These are phyloP conservation scores for Notoglanidium macrostoma DNA, from an alignment of 2,797 vertebrate species.

Conservation along the genomic window DNA sequence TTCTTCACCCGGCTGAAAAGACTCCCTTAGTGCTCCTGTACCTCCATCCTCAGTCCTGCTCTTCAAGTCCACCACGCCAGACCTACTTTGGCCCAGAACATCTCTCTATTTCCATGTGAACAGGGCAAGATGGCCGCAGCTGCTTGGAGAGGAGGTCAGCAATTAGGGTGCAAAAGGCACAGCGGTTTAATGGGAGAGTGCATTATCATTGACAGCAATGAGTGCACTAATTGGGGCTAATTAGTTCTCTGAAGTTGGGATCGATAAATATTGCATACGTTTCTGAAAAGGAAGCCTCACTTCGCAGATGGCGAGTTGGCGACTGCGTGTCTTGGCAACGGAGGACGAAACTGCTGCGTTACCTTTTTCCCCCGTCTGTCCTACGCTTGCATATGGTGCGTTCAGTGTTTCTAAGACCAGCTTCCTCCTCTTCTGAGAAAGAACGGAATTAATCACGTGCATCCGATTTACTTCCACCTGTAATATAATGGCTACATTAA, in stretches of 20 bases:
- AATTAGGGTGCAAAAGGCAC: conserved; percentile 51
- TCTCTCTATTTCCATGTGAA: conserved; percentile 5
- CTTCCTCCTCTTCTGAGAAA: conserved; percentile 27
- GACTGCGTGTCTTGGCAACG: conserved; percentile 28
- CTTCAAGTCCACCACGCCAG: not conserved
- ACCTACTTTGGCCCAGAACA: not conserved
- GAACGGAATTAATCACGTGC: conserved; percentile 46
- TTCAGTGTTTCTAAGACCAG: not conserved
- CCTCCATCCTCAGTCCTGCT: not conserved
- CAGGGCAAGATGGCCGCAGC: conserved; percentile 24
- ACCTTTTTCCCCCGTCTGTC: not conserved
- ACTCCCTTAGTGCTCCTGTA: conserved; percentile 18
- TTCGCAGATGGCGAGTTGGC: conserved; percentile 51
- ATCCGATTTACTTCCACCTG: conserved; percentile 55
- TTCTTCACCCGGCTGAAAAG: conserved; percentile 2
- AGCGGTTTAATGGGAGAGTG: conserved; percentile 46
- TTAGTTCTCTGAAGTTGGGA: conserved; percentile 55
- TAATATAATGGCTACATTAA: conserved; percentile 57
- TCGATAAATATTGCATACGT: conserved; percentile 56
- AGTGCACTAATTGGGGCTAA: conserved; percentile 58
- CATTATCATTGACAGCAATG: conserved; percentile 49
- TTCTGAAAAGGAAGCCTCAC: conserved; percentile 35
- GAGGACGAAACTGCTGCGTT: conserved; percentile 13
- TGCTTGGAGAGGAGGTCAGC: conserved; percentile 53
- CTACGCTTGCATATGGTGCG: not conserved